Evolutionary conservation across 2,797 vertebrate genomes (phyloP), one percentile per base, ranked within the genome.

Genomic region (Protonibea diacanthus): DNA sequence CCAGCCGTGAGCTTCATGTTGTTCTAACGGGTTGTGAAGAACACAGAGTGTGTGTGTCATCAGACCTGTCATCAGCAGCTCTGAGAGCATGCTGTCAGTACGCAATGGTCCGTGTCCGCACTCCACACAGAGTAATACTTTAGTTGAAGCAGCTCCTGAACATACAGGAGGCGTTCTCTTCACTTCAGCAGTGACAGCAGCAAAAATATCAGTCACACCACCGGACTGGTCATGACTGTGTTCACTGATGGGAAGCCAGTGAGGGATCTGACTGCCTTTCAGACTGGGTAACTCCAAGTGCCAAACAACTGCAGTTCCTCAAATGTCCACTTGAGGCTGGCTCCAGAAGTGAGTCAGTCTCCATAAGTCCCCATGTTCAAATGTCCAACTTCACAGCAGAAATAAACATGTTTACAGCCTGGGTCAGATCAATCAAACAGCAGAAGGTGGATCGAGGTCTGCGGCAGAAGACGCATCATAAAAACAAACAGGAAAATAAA

Each of bases 401-500:
- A 27, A 27, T 27, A 29, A 33, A 33, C 33, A 33, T 8, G 33
- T 33, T 33, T 2, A 33, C 33, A 33, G 33, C 7, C 33, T 33
- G 33, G 33, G 7, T 1, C 33, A 8, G 52, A 65, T 5, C 38
- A 18, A 58, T 23, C 20, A 40, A 51, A 27, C 18, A 62, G 38
- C 63, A 18, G 1, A 42, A 33, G 56, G 27, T 13, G 18, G 21
- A 63, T 44, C 42, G 60, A 60, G 66, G 13, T 55, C 51, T 15
- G 45, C 40, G 21, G 48, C 48, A 63, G 18, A 15, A 13, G 55
- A 65, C 40, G 3, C 21, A 27, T 40, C 62, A 29, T 12, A 21
- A 58, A 80, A 61, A 82, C 68, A 48, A 49, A 47, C 47, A 69
- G 10, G 3, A 25, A 14, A 72, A 48, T 20, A 27, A 53, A 62